These are phyloP conservation scores for Neofelis nebulosa DNA, from an alignment of 2,113 vertebrate species.

Conservation along the genomic window DNA sequence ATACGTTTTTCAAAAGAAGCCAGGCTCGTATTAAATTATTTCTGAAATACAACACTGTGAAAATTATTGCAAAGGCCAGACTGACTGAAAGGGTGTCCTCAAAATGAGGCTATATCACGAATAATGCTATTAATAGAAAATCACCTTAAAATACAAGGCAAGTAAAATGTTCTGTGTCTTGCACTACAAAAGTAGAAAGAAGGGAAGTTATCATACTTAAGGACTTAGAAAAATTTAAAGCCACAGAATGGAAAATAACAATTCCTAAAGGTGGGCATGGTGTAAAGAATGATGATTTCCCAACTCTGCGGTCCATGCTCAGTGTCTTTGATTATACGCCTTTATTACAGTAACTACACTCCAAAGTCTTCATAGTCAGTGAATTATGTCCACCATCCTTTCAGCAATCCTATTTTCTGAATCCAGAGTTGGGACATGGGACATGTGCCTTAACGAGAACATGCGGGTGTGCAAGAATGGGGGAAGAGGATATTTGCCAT, in stretches of 20 bases:
- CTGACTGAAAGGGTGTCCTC: slow-evolving; percentile 2
- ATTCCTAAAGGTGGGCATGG: background rate
- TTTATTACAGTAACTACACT: background rate
- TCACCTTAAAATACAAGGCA: slow-evolving; percentile 11
- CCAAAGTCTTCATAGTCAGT: background rate
- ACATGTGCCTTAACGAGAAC: background rate
- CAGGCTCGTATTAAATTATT: slow-evolving; percentile 68
- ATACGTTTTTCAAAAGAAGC: slow-evolving; percentile 43
- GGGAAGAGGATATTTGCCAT: background rate
- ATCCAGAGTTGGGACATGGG: background rate
- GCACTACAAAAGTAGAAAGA: background rate
- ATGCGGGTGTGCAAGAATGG: background rate
- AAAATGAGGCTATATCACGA: background rate
- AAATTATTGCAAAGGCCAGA: slow-evolving; percentile 44
- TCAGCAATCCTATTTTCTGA: background rate
- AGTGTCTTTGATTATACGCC: background rate
- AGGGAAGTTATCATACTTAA: background rate
- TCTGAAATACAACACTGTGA: slow-evolving; percentile 44
- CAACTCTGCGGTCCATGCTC: rapidly evolving
- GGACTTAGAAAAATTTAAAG: background rate
- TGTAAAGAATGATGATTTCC: background rate
- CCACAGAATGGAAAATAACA: background rate
- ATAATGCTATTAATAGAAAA: slow-evolving; percentile 40
- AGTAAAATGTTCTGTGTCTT: background rate
- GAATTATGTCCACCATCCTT: background rate